Evolutionary conservation across 2,888 invertebrate genomes (phyloP).

Genomic region (Apodemia mormo): DNA sequence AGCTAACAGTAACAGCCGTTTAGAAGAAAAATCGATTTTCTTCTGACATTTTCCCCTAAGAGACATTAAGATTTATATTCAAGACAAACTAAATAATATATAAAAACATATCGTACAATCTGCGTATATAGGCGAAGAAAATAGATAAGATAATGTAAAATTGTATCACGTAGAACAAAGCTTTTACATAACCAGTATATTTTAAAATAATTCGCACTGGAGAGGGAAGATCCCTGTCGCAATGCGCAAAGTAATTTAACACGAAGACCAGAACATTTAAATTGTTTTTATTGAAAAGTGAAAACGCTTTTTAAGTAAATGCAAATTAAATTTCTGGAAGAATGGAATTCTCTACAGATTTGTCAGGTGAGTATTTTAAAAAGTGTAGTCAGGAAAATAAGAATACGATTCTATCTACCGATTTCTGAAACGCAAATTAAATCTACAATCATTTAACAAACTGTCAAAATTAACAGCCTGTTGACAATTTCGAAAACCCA

Average conservation of each 20-base stretch:
- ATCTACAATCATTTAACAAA: too few relatives aligned
- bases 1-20: too few relatives aligned
- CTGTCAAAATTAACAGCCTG: too few relatives aligned
- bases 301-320: background rate
- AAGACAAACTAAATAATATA: background rate
- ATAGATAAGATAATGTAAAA: conserved; percentile 1
- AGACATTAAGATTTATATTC: background rate
- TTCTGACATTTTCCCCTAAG: too few relatives aligned
- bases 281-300: conserved; percentile 5
- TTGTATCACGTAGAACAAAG: conserved; percentile 8
- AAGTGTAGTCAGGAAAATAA: background rate
- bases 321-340: conserved; percentile 3
- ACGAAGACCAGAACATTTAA: conserved; percentile 3
- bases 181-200: conserved; percentile 1
- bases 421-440: too few relatives aligned
- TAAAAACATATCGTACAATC: background rate
- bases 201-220: conserved; percentile 11
- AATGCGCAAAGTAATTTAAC: conserved; percentile 16
- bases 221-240: conserved; percentile 3
- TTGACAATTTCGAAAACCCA: too few relatives aligned
- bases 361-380: background rate
- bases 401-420: background rate
- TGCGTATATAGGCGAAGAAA: background rate
- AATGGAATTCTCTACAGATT: background rate
- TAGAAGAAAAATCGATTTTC: too few relatives aligned